Evolutionary conservation across 2,113 vertebrate genomes (phyloP).

Genomic region (Amblyopsis rosae): DNA sequence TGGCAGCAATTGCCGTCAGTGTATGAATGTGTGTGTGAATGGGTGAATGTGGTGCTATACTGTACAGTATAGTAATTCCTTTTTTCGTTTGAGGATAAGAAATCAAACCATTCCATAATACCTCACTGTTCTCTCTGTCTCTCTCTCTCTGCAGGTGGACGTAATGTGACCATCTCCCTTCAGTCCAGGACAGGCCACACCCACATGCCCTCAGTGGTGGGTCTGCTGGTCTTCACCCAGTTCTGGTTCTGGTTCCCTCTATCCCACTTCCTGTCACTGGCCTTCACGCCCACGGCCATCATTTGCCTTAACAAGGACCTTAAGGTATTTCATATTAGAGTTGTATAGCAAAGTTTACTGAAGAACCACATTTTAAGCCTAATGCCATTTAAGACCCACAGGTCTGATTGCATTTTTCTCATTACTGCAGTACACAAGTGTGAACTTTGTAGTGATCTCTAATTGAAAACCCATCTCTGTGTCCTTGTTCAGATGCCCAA

Average conservation of each 20-base stretch:
- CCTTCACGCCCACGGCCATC: slow-evolving; percentile 97
- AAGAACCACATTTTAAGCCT: too few relatives aligned
- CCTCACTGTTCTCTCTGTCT: neutral
- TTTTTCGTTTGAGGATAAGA: too few relatives aligned
- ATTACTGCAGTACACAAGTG: too few relatives aligned
- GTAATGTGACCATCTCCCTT: slow-evolving; percentile 96
- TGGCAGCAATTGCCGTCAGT: too few relatives aligned
- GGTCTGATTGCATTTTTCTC: too few relatives aligned
- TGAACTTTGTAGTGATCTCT: too few relatives aligned
- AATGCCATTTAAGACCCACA: too few relatives aligned
- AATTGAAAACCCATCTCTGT: neutral
- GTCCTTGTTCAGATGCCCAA: slow-evolving; percentile 90
- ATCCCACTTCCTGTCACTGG: slow-evolving; percentile 93
- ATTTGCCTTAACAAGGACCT: slow-evolving; percentile 99
- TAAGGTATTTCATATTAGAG: slow-evolving; percentile 78
- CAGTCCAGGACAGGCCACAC: slow-evolving; percentile 98
- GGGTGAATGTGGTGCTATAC: neutral
- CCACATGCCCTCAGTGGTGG: slow-evolving; percentile 97
- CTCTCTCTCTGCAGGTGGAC: slow-evolving; percentile 82
- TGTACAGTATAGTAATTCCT: neutral
- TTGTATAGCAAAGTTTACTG: too few relatives aligned
- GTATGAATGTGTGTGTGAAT: too few relatives aligned
- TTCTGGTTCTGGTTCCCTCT: slow-evolving; percentile 99
- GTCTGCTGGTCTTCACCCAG: slow-evolving; percentile 97
- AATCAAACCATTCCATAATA: neutral